These are phyloP conservation scores for Nemapogon koenigi DNA, from an alignment of 2,888 invertebrate genomes.

Conservation along the genomic window DNA sequence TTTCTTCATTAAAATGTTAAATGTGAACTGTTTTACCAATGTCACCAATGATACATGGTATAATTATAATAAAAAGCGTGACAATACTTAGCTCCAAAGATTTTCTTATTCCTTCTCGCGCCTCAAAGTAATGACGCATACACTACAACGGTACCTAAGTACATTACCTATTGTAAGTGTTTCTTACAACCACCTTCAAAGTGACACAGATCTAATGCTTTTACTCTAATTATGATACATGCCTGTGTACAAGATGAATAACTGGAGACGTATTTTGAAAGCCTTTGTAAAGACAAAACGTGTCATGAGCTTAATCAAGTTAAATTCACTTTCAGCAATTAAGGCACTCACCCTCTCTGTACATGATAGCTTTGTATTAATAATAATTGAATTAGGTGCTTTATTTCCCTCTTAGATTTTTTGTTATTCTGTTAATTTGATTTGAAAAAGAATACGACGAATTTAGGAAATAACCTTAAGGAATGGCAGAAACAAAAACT, in stretches of 20 bases:
- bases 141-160: conserved; percentile 51
- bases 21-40: no score
- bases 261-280: conserved; percentile 7
- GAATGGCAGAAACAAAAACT: no score
- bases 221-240: conserved; percentile 51
- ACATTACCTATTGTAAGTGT: conserved; percentile 57
- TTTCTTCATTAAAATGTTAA: no score
- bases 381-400: no score
- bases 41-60: no score
- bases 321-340: conserved; percentile 23
- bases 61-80: neutral
- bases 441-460: no score
- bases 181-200: conserved; percentile 10
- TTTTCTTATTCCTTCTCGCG: conserved; percentile 27
- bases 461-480: no score
- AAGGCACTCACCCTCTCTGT: no score
- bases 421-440: no score
- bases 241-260: neutral
- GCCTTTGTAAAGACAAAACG: conserved; percentile 16
- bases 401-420: no score
- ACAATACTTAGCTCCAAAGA: conserved; percentile 24
- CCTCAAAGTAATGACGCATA: conserved; percentile 52
- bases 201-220: conserved; percentile 42
- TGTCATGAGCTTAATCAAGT: conserved; percentile 24
- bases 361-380: no score